These are phyloP conservation scores for Gracilinanus agilis DNA, from an alignment of 2,113 vertebrate genomes.

Conservation along the genomic window DNA sequence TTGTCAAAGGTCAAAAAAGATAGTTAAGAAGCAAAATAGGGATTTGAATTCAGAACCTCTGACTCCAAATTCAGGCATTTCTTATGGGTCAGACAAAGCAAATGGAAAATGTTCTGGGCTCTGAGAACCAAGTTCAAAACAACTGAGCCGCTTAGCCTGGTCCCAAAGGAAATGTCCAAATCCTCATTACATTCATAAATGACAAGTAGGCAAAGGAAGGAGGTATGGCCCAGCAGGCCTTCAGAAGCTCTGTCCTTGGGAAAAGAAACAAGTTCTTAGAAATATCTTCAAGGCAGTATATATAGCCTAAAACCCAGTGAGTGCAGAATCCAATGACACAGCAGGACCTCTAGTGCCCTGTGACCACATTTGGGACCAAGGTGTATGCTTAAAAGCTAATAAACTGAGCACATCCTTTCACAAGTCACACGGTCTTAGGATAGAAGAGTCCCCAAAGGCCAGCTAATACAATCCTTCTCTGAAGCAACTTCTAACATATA, in stretches of 20 bases:
- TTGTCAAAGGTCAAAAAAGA: neutral
- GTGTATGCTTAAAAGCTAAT: neutral
- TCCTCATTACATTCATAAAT: neutral
- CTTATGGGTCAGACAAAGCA: neutral
- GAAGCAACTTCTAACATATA: neutral
- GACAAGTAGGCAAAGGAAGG: neutral
- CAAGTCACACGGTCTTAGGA: neutral
- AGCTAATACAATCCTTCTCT: neutral
- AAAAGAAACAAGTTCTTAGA: neutral
- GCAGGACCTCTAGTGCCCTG: neutral
- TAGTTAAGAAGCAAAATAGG: neutral
- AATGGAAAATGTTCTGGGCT: neutral
- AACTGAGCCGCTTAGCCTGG: neutral
- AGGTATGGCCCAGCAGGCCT: neutral
- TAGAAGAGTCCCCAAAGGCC: neutral
- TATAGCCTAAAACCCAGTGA: neutral
- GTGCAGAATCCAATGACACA: neutral
- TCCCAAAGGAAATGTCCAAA: neutral
- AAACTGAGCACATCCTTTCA: neutral
- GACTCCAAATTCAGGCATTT: neutral
- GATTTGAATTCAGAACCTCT: neutral
- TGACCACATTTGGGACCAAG: neutral
- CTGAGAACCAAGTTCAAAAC: neutral
- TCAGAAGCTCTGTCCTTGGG: neutral
- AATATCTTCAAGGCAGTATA: neutral